A percentile compares a stretch with the other conserved stretches of the same genome.
These are phyloP conservation scores for Falco berigora DNA, from an alignment of 2,797 vertebrate species.

Conservation along the genomic window DNA sequence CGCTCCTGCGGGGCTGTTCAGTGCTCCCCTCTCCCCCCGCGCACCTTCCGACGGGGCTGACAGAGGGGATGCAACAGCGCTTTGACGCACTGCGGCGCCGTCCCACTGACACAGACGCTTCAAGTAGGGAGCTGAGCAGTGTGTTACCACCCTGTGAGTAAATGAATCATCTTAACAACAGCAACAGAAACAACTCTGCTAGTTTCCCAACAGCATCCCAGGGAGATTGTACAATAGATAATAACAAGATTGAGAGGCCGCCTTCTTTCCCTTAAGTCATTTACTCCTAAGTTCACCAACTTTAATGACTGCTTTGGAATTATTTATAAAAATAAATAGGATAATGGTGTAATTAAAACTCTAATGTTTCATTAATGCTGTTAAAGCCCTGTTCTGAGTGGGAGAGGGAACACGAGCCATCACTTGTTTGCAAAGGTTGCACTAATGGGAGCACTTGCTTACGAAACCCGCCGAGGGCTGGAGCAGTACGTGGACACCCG, in stretches of 20 bases:
- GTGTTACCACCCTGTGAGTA: background rate
- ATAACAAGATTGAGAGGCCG: slow-evolving; percentile 41
- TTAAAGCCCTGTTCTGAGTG: background rate
- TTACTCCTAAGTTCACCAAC: slow-evolving; percentile 60
- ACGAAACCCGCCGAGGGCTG: background rate
- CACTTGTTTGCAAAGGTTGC: background rate
- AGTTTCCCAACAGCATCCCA: slow-evolving; percentile 33
- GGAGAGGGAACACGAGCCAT: background rate
- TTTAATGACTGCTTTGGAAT: slow-evolving; percentile 68
- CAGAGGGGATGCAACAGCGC: background rate
- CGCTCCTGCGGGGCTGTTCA: background rate
- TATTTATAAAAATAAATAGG: slow-evolving; percentile 72
- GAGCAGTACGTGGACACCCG: background rate
- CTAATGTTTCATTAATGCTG: slow-evolving; percentile 63
- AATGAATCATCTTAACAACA: slow-evolving; percentile 39
- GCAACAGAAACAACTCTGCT: background rate
- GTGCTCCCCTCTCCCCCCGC: rapidly evolving
- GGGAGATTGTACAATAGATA: slow-evolving; percentile 33
- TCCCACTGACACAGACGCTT: background rate
- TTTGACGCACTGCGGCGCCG: background rate
- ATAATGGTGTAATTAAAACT: slow-evolving; percentile 68
- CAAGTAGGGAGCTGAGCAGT: background rate
- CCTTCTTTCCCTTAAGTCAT: slow-evolving; percentile 58
- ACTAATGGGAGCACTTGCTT: background rate
- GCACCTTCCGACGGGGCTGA: background rate